Percentiles rank a stretch among this genome's conserved stretches.
Evolutionary conservation across 1,140 invertebrate genomes (phyloP).

Genomic region (Drosophila takahashii): DNA sequence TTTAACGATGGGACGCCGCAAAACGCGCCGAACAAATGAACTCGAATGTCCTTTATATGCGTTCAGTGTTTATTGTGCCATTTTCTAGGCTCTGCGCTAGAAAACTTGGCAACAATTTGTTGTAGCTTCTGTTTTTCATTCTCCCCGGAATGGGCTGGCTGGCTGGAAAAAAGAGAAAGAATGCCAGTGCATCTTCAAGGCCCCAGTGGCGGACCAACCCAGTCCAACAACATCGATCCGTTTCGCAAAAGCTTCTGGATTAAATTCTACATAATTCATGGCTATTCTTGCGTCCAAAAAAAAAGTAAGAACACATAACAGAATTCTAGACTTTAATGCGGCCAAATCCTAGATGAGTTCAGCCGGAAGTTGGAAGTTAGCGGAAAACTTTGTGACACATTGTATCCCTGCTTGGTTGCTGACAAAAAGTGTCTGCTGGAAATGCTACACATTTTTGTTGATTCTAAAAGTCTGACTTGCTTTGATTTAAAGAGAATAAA

Average conservation of each 20-base stretch:
- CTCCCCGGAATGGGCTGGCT: conserved; percentile 9
- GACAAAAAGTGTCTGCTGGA: neutral
- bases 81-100: conserved; percentile 69
- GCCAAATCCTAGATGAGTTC: conserved; percentile 6
- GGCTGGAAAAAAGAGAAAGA: conserved; percentile 22
- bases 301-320: neutral
- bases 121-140: conserved; percentile 29
- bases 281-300: conserved; percentile 1
- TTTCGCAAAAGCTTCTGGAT: conserved; percentile 62
- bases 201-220: conserved; percentile 19
- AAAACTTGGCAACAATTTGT: conserved; percentile 70
- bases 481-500: neutral
- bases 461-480: too few relatives aligned
- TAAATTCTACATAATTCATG: conserved; percentile 77
- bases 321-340: conserved; percentile 42
- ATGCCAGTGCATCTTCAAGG: conserved; percentile 57
- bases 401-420: conserved; percentile 9
- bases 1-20: conserved; percentile 47
- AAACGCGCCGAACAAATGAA: conserved; percentile 75
- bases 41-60: conserved; percentile 81
- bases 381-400: conserved; percentile 9
- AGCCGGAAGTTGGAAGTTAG: neutral
- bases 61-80: conserved; percentile 80
- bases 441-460: neutral
- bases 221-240: conserved; percentile 60